These are phyloP conservation scores for Acomys russatus DNA, from an alignment of 2,797 vertebrate species.

Conservation along the genomic window DNA sequence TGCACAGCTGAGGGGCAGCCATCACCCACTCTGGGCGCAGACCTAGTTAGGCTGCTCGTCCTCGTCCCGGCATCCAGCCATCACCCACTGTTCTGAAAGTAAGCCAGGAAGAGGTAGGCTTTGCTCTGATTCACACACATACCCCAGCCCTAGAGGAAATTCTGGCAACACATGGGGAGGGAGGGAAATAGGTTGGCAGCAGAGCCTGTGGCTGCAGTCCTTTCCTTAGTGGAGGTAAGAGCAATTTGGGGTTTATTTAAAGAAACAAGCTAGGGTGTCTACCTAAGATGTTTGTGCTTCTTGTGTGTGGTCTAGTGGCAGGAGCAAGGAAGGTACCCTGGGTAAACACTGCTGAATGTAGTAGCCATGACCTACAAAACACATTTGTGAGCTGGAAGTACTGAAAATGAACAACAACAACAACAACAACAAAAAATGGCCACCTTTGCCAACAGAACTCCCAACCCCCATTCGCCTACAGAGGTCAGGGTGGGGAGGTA, in stretches of 20 bases:
- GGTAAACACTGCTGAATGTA: background rate
- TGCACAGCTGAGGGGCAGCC: no score
- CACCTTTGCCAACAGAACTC: background rate
- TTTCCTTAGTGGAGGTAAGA: slow-evolving; percentile 49
- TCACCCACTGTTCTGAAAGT: background rate
- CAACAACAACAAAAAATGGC: background rate
- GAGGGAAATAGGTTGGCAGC: background rate
- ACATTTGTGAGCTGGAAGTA: background rate
- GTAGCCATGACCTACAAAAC: background rate
- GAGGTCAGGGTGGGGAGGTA: background rate
- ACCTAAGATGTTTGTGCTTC: background rate
- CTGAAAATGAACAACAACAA: background rate
- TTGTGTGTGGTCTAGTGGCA: background rate
- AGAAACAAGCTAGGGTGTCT: slow-evolving; percentile 6
- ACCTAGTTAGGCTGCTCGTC: background rate
- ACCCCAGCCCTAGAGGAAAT: background rate
- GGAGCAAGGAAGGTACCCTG: background rate
- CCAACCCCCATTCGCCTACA: background rate
- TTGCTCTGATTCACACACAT: background rate
- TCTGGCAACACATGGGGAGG: no score
- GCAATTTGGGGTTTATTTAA: slow-evolving; percentile 31
- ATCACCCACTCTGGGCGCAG: background rate
- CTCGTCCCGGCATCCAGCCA: no score
- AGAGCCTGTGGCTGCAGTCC: background rate
- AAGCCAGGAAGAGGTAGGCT: background rate